Evolutionary conservation across 2,113 vertebrate species (phyloP).

Genomic region (Xyrauchen texanus): DNA sequence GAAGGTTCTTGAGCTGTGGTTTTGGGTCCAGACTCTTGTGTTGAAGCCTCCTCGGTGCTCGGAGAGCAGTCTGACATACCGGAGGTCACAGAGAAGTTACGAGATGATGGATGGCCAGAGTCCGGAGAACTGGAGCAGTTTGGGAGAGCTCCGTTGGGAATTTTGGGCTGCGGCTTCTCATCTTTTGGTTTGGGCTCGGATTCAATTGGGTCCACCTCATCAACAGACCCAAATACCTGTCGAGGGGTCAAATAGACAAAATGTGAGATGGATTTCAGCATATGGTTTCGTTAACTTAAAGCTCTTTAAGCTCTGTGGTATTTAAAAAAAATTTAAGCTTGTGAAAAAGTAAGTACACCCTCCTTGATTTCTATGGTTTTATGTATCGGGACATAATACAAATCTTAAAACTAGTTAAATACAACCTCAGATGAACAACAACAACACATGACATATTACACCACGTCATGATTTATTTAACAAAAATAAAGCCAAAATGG

Average conservation of each 20-base stretch:
- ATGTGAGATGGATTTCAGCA: too few species aligned
- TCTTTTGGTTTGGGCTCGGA: constrained; percentile 75
- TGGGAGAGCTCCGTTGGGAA: constrained; percentile 71
- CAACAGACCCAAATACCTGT: constrained; percentile 91
- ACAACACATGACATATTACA: too few species aligned
- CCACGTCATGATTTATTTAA: too few species aligned
- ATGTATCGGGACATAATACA: too few species aligned
- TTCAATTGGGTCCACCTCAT: constrained; percentile 75
- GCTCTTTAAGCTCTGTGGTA: too few species aligned
- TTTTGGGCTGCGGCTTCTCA: constrained; percentile 68
- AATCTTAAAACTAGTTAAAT: too few species aligned
- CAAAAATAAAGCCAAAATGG: too few species aligned
- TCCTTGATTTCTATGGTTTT: too few species aligned
- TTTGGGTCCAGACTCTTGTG: constrained; percentile 68
- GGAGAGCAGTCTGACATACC: constrained; percentile 79
- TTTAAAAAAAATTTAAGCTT: too few species aligned
- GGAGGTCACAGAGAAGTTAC: constrained; percentile 76
- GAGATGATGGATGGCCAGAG: constrained; percentile 79
- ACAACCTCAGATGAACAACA: too few species aligned
- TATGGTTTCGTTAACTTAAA: too few species aligned
- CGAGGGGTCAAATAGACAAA: not conserved
- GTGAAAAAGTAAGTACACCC: too few species aligned
- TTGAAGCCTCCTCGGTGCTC: constrained; percentile 74
- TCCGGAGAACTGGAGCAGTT: constrained; percentile 78
- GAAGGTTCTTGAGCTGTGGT: constrained; percentile 21